These are phyloP conservation scores for Alca torda DNA, from an alignment of 2,797 vertebrate species.

Conservation along the genomic window DNA sequence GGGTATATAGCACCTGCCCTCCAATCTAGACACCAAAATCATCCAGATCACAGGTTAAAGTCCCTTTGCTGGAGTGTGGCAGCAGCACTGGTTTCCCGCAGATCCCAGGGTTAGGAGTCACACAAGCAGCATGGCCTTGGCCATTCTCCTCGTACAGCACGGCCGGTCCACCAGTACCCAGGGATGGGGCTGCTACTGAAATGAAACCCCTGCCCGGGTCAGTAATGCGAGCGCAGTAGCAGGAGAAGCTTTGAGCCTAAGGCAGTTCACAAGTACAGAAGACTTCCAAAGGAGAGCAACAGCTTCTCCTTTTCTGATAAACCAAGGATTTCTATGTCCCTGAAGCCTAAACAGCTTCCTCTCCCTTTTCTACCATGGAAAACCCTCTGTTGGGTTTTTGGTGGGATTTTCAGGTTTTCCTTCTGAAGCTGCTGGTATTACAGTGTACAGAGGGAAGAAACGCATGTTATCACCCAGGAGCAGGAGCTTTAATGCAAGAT, in stretches of 20 bases:
- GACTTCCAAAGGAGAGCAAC: neutral
- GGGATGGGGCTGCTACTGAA: neutral
- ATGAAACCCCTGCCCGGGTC: neutral
- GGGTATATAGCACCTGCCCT: neutral
- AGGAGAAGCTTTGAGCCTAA: neutral
- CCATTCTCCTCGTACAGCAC: fast-evolving
- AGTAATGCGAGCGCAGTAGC: neutral
- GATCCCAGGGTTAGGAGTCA: neutral
- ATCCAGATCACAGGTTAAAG: neutral
- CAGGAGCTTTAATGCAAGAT: neutral
- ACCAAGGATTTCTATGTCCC: neutral
- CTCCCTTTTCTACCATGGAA: neutral
- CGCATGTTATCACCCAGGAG: neutral
- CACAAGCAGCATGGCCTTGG: neutral
- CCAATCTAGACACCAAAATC: neutral
- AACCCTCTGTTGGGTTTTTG: neutral
- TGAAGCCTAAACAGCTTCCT: neutral
- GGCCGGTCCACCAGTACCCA: neutral
- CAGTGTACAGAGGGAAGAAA: neutral
- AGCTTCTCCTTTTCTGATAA: neutral
- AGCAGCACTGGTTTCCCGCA: neutral
- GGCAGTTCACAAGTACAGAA: neutral
- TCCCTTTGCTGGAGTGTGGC: neutral
- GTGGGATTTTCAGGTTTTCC: neutral
- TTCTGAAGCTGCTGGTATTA: neutral